phyloP scores from a whole-genome alignment of 2,113 vertebrate species.

The Corvus moneduloides region DNA sequence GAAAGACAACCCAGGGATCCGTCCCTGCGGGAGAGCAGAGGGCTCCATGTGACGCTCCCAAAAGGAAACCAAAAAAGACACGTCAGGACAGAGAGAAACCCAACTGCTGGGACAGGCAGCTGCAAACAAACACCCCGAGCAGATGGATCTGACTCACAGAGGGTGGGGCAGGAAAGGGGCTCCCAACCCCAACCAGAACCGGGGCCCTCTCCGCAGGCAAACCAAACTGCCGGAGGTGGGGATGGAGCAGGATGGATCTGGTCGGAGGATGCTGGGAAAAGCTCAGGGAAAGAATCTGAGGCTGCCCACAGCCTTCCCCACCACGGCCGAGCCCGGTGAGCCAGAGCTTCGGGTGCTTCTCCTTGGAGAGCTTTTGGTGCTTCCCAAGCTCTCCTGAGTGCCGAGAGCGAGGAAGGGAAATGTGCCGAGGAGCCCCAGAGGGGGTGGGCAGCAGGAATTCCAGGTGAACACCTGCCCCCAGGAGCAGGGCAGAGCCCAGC shows the following conservation, averaged over 20 bases:
- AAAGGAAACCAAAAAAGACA: not conserved
- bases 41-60: not conserved
- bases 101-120: not conserved
- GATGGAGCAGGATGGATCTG: not conserved
- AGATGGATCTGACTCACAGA: slow-evolving; percentile 32
- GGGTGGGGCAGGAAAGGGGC: slow-evolving; percentile 55
- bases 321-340: not conserved
- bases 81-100: not conserved
- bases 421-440: not conserved
- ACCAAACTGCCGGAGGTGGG: not conserved
- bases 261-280: not conserved
- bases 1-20: not conserved
- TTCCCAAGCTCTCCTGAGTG: not conserved
- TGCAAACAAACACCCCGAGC: slow-evolving; percentile 16
- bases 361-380: not conserved
- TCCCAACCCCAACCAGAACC: not conserved
- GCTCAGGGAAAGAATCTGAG: not conserved
- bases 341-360: not conserved
- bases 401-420: not conserved
- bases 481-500: not conserved
- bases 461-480: not conserved
- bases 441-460: not conserved
- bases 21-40: not conserved
- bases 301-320: not conserved
- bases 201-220: not conserved